A percentile compares a stretch with the other conserved stretches of the same genome.
These are phyloP conservation scores for Colaptes auratus DNA, from an alignment of 2,113 vertebrate genomes.

Conservation along the genomic window DNA sequence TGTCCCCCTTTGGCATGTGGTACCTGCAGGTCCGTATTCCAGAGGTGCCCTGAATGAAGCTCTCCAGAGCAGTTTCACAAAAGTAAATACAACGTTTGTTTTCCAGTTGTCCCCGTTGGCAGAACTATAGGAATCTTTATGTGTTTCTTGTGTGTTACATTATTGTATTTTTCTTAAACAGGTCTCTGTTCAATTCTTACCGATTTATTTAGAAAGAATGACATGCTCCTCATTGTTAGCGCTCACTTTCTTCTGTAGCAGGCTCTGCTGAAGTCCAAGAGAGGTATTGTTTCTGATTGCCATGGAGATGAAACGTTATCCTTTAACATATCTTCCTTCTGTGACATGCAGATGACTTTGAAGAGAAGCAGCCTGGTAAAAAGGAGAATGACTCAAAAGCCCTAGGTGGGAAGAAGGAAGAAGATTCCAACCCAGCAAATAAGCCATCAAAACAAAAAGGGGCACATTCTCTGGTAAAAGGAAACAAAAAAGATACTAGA, in stretches of 20 bases:
- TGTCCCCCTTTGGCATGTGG: no score
- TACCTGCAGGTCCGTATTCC: not conserved
- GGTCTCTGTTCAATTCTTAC: not conserved
- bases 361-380: constrained; percentile 59
- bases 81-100: not conserved
- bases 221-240: no score
- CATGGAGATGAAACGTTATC: not conserved
- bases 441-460: constrained; percentile 21
- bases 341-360: constrained; percentile 29
- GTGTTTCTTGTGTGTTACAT: not conserved
- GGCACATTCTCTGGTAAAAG: not conserved
- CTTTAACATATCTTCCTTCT: not conserved
- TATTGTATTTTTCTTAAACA: not conserved
- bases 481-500: not conserved
- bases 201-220: not conserved
- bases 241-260: not conserved
- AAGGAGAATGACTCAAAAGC: constrained; percentile 14
- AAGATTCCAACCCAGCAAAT: not conserved
- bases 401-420: constrained; percentile 14
- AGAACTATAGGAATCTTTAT: rapidly evolving
- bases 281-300: not conserved
- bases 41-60: not conserved
- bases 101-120: not conserved
- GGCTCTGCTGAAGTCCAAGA: rapidly evolving
- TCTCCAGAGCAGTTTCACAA: not conserved